Percentiles rank a stretch among this genome's conserved stretches.
These are phyloP conservation scores for Laothoe populi DNA, from an alignment of 2,888 invertebrate genomes.

Conservation along the genomic window DNA sequence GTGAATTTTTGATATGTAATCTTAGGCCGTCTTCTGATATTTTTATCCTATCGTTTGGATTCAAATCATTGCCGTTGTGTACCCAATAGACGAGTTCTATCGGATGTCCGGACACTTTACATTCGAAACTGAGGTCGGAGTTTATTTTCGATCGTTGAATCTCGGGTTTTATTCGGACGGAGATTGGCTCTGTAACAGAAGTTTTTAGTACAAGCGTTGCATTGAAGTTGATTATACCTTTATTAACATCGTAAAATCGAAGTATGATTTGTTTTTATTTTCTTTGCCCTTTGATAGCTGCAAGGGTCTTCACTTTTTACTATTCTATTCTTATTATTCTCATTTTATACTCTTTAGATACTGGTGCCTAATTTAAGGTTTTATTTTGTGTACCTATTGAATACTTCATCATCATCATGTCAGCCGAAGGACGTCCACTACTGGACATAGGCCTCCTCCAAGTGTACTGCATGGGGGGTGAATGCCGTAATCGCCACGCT, in stretches of 20 bases:
- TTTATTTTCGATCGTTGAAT: constrained; percentile 92
- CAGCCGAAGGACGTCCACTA: too few relatives aligned
- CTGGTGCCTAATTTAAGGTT: too few relatives aligned
- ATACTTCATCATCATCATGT: too few relatives aligned
- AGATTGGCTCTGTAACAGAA: constrained; percentile 87
- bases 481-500: too few relatives aligned
- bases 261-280: neutral
- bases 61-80: constrained; percentile 89
- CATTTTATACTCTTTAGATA: too few relatives aligned
- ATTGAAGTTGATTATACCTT: neutral
- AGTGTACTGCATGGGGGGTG: too few relatives aligned
- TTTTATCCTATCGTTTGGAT: constrained; percentile 84
- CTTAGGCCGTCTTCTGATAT: constrained; percentile 77
- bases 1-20: constrained; percentile 87
- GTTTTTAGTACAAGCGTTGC: constrained; percentile 2
- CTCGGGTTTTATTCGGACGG: constrained; percentile 92
- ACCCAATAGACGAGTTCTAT: constrained; percentile 91
- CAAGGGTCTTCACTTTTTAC: neutral
- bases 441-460: too few relatives aligned
- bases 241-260: neutral
- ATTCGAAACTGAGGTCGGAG: constrained; percentile 93
- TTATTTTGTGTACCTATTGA: too few relatives aligned
- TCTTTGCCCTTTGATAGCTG: neutral
- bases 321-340: too few relatives aligned
- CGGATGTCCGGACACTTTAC: constrained; percentile 95